Evolutionary conservation across 2,888 invertebrate species (phyloP), one percentile per base, ranked within the genome.

Genomic region (Matsumyia berberina): DNA sequence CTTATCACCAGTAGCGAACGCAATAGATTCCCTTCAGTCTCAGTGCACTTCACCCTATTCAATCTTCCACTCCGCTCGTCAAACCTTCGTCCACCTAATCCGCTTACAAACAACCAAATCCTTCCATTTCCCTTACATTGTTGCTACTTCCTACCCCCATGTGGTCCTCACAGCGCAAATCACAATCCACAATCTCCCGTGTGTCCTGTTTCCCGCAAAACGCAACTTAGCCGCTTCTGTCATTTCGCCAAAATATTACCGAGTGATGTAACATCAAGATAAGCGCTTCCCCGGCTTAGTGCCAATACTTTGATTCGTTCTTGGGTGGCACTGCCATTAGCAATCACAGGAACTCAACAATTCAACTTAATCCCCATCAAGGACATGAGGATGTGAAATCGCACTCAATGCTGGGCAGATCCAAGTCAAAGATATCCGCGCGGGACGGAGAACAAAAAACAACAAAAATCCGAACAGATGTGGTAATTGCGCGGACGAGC

Each of bases 271-370:
- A 85, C 74, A 79, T 58, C 85, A 74, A 74, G 79, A 85, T 77
- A 66, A 70, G 53, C 66, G 58, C n/a, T n/a, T n/a, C n/a, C 53
- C 70, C 46, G 44, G 9, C 15, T 55, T 80, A 79, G 74, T 79
- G 69, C 70, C 62, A 57, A 67, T 67, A 37, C 53, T 39, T 62
- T 60, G 51, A 67, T 69, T 57, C 57, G 66, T 60, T 12, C 67
- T 58, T 83, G 77, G 82, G 83, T 85, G 85, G 85, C 80, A 80
- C 33, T 51, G 49, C 85, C 85, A 85, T 79, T 79, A 85, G 80
- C 58, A 80, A 55, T 79, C 74, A 69, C 64, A 69, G 53, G 46
- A 69, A 85, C 79, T 85, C 85, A 85, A 64, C 79, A 70, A 85
- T 85, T 79, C 80, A 51, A 70, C 66, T 74, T 85, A 85, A 85